phyloP scores from a whole-genome alignment of 2,113 vertebrate species.

The Hippocampus zosterae region DNA sequence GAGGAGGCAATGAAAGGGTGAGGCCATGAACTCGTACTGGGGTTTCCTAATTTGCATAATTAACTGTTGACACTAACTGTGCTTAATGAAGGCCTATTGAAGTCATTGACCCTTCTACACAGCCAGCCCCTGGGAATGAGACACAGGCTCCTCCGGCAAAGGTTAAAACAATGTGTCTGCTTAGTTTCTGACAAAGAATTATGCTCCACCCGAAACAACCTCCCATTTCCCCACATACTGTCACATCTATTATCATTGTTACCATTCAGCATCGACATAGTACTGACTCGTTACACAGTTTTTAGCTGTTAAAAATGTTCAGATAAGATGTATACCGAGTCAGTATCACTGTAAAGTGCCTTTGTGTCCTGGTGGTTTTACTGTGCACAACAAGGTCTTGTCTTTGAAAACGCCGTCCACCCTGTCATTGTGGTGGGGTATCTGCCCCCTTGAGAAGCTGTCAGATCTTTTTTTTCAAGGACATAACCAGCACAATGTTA shows the following conservation, averaged over 20 bases:
- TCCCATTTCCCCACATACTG: slow-evolving; percentile 40
- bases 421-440: too few species aligned
- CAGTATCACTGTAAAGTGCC: too few species aligned
- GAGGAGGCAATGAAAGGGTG: slow-evolving; percentile 54
- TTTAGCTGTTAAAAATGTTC: not conserved
- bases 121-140: slow-evolving; percentile 67
- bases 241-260: slow-evolving; percentile 19
- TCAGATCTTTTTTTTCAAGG: too few species aligned
- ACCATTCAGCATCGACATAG: not conserved
- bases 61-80: slow-evolving; percentile 75
- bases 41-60: slow-evolving; percentile 75
- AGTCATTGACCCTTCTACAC: slow-evolving; percentile 64
- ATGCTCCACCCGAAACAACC: slow-evolving; percentile 31
- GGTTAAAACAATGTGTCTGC: slow-evolving; percentile 72
- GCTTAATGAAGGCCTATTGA: slow-evolving; percentile 74
- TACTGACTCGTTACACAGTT: not conserved
- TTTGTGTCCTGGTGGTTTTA: too few species aligned
- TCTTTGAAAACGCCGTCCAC: too few species aligned
- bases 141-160: slow-evolving; percentile 58
- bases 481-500: too few species aligned
- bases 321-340: too few species aligned
- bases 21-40: slow-evolving; percentile 58
- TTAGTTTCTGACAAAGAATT: slow-evolving; percentile 59
- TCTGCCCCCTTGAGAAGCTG: too few species aligned
- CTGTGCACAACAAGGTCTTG: too few species aligned